Conservation (phyloP, 2,113 vertebrate genomes). For the Mirza zaza region DNA sequence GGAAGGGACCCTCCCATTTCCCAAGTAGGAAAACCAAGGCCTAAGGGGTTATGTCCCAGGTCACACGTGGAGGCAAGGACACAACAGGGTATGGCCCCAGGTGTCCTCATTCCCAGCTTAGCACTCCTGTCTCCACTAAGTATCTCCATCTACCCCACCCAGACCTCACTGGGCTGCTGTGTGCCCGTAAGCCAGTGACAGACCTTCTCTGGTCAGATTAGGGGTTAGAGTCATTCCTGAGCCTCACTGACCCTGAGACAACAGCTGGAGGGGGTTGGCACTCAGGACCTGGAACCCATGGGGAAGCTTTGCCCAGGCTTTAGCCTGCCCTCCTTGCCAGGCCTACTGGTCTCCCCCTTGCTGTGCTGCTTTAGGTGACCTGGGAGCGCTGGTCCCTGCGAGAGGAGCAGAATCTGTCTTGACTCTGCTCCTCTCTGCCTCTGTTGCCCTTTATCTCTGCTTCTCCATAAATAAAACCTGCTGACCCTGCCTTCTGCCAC, state of each 20-base stretch:
- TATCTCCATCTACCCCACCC: background rate
- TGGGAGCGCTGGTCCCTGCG: background rate
- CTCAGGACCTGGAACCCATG: background rate
- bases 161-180: background rate
- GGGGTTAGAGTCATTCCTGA: background rate
- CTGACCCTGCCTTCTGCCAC: background rate
- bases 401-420: background rate
- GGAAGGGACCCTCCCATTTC: background rate
- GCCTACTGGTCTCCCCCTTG: background rate
- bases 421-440: background rate
- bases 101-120: background rate
- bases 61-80: background rate
- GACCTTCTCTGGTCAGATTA: background rate
- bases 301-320: background rate
- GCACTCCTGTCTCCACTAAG: too few relatives aligned
- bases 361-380: background rate
- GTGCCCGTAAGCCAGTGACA: background rate
- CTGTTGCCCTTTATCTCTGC: background rate
- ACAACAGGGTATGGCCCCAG: background rate
- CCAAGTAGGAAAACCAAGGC: background rate
- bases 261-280: background rate
- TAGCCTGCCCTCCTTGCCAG: background rate
- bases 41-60: background rate
- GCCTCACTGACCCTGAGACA: background rate
- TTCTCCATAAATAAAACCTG: background rate